These are phyloP conservation scores for Girardinichthys multiradiatus DNA, from an alignment of 2,113 vertebrate genomes.

Conservation along the genomic window DNA sequence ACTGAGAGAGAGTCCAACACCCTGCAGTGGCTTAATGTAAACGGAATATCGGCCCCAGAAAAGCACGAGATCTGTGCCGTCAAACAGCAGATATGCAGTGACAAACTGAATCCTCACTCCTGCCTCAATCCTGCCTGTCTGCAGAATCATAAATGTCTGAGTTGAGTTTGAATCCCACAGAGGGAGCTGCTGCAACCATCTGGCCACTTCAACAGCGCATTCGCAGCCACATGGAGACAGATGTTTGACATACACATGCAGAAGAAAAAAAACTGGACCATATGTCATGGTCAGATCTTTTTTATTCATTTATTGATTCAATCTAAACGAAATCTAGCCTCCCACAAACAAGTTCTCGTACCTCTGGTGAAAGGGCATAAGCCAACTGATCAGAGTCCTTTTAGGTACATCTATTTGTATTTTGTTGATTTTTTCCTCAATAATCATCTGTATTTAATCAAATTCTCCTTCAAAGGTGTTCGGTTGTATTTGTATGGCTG, in stretches of 20 bases:
- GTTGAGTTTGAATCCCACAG: slow-evolving; percentile 39
- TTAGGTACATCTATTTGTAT: not conserved
- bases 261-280: not conserved
- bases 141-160: slow-evolving; percentile 49
- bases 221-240: slow-evolving; percentile 55
- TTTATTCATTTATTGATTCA: not conserved
- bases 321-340: not conserved
- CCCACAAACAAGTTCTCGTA: not conserved
- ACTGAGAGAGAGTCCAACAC: slow-evolving; percentile 4
- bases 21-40: slow-evolving; percentile 13
- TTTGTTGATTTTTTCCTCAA: not conserved
- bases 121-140: slow-evolving; percentile 5
- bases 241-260: slow-evolving; percentile 44
- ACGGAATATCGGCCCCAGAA: not conserved
- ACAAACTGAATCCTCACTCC: slow-evolving; percentile 23
- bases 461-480: too few relatives aligned
- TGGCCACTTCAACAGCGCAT: slow-evolving; percentile 63
- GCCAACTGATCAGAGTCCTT: not conserved
- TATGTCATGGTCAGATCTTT: not conserved
- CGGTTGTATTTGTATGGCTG: too few relatives aligned
- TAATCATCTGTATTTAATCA: too few relatives aligned
- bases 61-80: not conserved
- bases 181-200: slow-evolving; percentile 57
- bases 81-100: slow-evolving; percentile 20
- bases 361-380: not conserved